A percentile compares a stretch with the other conserved stretches of the same genome.
Evolutionary conservation across 2,797 vertebrate genomes (phyloP).

Genomic region (Phylloscopus collybita): DNA sequence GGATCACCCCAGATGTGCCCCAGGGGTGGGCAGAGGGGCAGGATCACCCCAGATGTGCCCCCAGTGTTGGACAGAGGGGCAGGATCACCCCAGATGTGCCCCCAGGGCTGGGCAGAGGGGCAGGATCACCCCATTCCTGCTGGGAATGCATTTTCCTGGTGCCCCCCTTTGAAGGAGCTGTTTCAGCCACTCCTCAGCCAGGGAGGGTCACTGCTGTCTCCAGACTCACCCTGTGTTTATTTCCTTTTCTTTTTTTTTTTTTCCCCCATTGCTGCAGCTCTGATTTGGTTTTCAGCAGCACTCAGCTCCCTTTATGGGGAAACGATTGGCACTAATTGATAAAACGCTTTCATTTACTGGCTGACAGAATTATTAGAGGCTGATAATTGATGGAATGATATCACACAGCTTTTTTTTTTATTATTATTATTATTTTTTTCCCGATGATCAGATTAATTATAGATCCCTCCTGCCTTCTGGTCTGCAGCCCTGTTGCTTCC

Average conservation of each 20-base stretch:
- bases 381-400: conserved; percentile 47
- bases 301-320: background rate
- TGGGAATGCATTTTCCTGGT: background rate
- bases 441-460: conserved; percentile 52
- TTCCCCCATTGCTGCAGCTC: background rate
- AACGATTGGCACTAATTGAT: conserved; percentile 48
- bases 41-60: background rate
- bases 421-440: background rate
- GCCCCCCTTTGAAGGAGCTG: background rate
- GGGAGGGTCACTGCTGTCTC: background rate
- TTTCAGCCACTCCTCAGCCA: fast-evolving
- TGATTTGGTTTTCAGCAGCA: background rate
- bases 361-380: conserved; percentile 55
- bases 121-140: background rate
- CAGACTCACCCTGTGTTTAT: background rate
- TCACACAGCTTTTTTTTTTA: conserved; percentile 8
- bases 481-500: background rate
- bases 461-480: conserved; percentile 25
- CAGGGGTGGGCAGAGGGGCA: fast-evolving
- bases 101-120: background rate
- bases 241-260: background rate
- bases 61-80: too few species aligned
- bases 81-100: background rate
- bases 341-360: conserved; percentile 56
- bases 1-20: background rate